Evolutionary conservation across 2,113 vertebrate species (phyloP).

Genomic region (Chascanopsetta lugubris): DNA sequence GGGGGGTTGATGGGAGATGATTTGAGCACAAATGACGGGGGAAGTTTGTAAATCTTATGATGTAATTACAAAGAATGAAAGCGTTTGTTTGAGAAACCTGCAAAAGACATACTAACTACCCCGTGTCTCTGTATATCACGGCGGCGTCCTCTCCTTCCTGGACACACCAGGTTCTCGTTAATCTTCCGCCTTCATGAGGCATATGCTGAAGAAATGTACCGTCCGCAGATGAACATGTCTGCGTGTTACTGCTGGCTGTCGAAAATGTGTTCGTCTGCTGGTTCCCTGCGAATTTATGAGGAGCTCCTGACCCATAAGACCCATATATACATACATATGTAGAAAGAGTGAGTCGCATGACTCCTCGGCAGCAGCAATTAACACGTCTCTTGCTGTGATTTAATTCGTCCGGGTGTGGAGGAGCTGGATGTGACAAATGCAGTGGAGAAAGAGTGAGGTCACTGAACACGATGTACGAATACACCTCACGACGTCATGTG

Average conservation of each 20-base stretch:
- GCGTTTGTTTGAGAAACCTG: slow-evolving; percentile 52
- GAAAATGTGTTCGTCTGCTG: slow-evolving; percentile 44
- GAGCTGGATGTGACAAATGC: slow-evolving; percentile 10
- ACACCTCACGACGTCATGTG: no score
- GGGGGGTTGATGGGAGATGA: slow-evolving; percentile 5
- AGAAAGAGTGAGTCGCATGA: no score
- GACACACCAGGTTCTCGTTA: slow-evolving; percentile 76
- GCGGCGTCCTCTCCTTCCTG: slow-evolving; percentile 71
- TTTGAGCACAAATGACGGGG: slow-evolving; percentile 6
- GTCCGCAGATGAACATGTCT: slow-evolving; percentile 61
- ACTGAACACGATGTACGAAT: slow-evolving; percentile 16
- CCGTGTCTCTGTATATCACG: slow-evolving; percentile 68
- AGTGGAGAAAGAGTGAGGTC: slow-evolving; percentile 5
- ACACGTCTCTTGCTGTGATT: slow-evolving; percentile 28
- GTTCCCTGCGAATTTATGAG: slow-evolving; percentile 60
- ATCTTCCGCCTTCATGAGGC: slow-evolving; percentile 56
- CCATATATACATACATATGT: no score
- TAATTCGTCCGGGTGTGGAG: slow-evolving; percentile 26
- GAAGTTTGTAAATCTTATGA: slow-evolving; percentile 35
- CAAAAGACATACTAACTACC: slow-evolving; percentile 57
- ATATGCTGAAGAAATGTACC: slow-evolving; percentile 68
- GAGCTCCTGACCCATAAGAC: slow-evolving; percentile 23
- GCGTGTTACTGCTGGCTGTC: slow-evolving; percentile 48
- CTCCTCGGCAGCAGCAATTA: slow-evolving; percentile 55
- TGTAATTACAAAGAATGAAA: slow-evolving; percentile 45